Evolutionary conservation across 2,797 vertebrate species (phyloP), one percentile per base, ranked within the genome.

Genomic region (Perodicticus potto): DNA sequence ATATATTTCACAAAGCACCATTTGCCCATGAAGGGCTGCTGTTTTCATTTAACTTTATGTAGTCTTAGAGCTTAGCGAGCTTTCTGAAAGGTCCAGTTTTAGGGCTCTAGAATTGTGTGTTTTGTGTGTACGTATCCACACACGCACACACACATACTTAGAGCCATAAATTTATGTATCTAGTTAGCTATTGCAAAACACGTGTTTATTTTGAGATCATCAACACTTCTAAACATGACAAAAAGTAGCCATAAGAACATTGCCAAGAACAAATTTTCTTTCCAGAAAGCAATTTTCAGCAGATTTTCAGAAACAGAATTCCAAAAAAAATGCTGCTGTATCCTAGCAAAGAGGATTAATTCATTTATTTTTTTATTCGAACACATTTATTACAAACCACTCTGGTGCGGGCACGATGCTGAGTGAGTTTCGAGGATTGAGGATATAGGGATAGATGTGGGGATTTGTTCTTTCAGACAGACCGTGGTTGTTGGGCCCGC

Each of bases 1-100:
- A 92, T 97, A 49, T 96, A 96, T 97, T 96, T 89, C 94, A 16
- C 80, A 93, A 76, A 97, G 86, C 95, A 97, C 87, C 89, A 85
- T 91, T 96, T 84, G 91, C 97, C 84, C 77, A 91, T 57, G 93
- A 53, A 3, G 88, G 93, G 84, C 77, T 59, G 80, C 73, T 78
- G 5, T 92, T 97, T 96, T 88, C 76, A 63, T 49, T 97, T 93
- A 97, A 82, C 43, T 98, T 40, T 1, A 25, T 87, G 73, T 82
- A 78, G 69, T 92, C 96, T 96, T 83, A 86, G 1, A 3, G 27
- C 93, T 96, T 91, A 49, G 63, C 11, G 32, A 49, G 82, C 57
- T 86, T 83, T 76, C 69, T 73, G 73, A 63, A 77, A 55, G 86
- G 86, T 72, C 89, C 49, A 1, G 29, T 86, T 72, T 49, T 19